These are phyloP conservation scores for Prostheceraeus crozeri DNA, from an alignment of 2,888 invertebrate genomes.

Conservation along the genomic window DNA sequence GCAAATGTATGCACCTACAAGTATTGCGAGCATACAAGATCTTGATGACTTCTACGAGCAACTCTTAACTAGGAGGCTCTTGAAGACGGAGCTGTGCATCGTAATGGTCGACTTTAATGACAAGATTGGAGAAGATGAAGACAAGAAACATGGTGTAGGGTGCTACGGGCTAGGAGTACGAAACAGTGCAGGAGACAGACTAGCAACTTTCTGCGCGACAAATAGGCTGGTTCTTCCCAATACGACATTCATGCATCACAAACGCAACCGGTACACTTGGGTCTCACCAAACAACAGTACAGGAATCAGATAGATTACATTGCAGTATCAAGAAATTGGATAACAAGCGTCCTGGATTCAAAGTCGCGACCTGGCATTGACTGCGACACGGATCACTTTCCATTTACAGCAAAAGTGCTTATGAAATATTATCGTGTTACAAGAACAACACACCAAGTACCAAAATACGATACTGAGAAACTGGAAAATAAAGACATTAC, in stretches of 20 bases:
- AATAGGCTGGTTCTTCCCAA: not conserved
- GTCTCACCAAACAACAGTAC: conserved; percentile 9
- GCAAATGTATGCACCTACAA: conserved; percentile 9
- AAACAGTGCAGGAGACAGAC: conserved; percentile 2
- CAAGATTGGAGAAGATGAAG: conserved; percentile 16
- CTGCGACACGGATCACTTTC: conserved; percentile 21
- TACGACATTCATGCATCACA: conserved; percentile 8
- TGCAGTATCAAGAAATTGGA: not conserved
- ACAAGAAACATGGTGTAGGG: conserved; percentile 5
- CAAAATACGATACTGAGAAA: conserved; percentile 13
- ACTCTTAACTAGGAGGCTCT: not conserved
- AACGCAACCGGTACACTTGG: conserved; percentile 10
- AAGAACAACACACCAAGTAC: no score
- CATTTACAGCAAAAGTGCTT: not conserved
- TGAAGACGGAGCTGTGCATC: conserved; percentile 12
- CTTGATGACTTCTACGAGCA: conserved; percentile 19
- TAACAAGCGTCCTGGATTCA: conserved; percentile 2
- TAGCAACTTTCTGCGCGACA: conserved; percentile 6
- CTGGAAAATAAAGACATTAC: conserved; percentile 7
- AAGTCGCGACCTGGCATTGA: conserved; percentile 4
- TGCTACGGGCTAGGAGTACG: not conserved
- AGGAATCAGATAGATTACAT: conserved; percentile 24
- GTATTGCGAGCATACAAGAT: not conserved
- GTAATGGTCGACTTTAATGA: conserved; percentile 11
- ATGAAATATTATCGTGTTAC: conserved; percentile 2